Conservation (phyloP, 2,888 invertebrate genomes). For the Catocala sponsa region DNA sequence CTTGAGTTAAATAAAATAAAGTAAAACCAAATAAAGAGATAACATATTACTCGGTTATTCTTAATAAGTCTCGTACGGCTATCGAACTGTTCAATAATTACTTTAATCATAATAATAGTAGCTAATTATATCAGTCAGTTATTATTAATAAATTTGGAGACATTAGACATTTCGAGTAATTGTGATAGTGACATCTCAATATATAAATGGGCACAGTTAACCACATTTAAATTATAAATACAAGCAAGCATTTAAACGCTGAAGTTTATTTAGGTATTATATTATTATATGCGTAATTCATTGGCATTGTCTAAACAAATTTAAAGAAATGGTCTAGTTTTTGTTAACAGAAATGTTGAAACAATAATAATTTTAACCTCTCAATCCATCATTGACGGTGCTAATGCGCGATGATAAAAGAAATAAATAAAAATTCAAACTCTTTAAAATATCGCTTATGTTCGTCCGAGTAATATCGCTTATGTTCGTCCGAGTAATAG, state of each 20-base stretch:
- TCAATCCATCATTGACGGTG: conserved; percentile 26
- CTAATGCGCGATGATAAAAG: conserved; percentile 32
- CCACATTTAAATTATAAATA: too few relatives aligned
- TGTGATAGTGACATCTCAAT: too few relatives aligned
- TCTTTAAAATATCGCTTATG: conserved; percentile 9
- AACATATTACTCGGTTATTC: not conserved
- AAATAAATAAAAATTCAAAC: conserved; percentile 10
- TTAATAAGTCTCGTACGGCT: not conserved
- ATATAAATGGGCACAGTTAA: too few relatives aligned
- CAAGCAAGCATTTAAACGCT: too few relatives aligned
- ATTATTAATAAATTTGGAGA: not conserved
- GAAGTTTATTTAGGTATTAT: not conserved
- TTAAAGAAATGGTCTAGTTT: conserved; percentile 13
- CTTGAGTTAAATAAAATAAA: not conserved
- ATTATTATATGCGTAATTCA: conserved; percentile 35
- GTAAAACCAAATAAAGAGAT: not conserved
- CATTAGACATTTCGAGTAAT: too few relatives aligned
- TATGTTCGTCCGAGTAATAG: conserved; percentile 16
- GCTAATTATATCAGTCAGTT: not conserved
- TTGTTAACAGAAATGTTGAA: conserved; percentile 14
- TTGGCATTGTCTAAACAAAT: conserved; percentile 33
- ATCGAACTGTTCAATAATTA: not conserved
- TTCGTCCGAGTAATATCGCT: conserved; percentile 18
- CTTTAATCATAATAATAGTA: not conserved
- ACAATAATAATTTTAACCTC: conserved; percentile 2